Percentiles rank a stretch among this genome's conserved stretches.
These are phyloP conservation scores for Pyrrhia umbra DNA, from an alignment of 2,888 invertebrate species.

Conservation along the genomic window DNA sequence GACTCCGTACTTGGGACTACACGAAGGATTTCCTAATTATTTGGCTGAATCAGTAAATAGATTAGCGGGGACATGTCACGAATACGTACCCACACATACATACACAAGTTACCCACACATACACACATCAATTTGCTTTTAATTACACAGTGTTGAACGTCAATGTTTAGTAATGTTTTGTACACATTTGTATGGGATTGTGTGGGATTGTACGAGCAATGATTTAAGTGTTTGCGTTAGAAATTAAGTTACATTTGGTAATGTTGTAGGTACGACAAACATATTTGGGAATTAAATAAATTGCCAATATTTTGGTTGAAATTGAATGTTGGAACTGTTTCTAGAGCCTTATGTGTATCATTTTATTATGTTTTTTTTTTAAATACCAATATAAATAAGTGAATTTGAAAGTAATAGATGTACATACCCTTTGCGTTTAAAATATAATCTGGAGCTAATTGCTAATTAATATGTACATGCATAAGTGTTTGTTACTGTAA, in stretches of 20 bases:
- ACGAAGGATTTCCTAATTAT: slow-evolving; percentile 68
- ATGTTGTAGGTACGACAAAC: slow-evolving; percentile 40
- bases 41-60: slow-evolving; percentile 69
- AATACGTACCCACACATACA: slow-evolving; percentile 35
- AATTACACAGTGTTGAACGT: slow-evolving; percentile 54
- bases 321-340: not conserved
- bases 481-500: not conserved
- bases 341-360: not conserved
- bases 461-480: not conserved
- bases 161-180: slow-evolving; percentile 56
- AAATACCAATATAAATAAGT: too few species aligned
- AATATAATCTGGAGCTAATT: not conserved
- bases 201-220: slow-evolving; percentile 43
- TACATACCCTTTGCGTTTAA: not conserved
- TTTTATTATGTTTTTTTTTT: not conserved
- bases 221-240: slow-evolving; percentile 57
- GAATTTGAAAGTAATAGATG: not conserved
- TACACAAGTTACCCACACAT: not conserved
- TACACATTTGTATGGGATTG: slow-evolving; percentile 53
- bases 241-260: slow-evolving; percentile 49
- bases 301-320: slow-evolving; percentile 23
- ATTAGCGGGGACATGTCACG: slow-evolving; percentile 65
- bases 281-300: slow-evolving; percentile 22
- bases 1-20: slow-evolving; percentile 43
- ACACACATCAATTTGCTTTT: slow-evolving; percentile 49